A percentile compares a stretch with the other conserved stretches of the same genome.
phyloP scores from a whole-genome alignment of 2,888 invertebrate species.

The Sialis fuliginosa region DNA sequence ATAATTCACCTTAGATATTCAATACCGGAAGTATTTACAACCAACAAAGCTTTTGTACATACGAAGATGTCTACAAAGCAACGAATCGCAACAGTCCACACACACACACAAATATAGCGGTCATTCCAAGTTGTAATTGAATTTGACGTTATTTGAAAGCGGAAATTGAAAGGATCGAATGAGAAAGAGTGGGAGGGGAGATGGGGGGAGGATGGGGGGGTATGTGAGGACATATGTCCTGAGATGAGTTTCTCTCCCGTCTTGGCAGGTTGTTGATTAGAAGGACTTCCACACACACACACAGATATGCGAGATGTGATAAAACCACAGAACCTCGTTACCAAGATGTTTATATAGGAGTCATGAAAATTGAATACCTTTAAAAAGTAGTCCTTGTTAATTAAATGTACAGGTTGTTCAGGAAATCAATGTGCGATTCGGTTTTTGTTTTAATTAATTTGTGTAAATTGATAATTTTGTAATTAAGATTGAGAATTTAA shows the following conservation, averaged over 20 bases:
- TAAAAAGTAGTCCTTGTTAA: too few relatives aligned
- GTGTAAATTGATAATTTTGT: too few relatives aligned
- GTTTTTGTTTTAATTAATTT: too few relatives aligned
- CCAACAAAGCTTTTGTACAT: too few relatives aligned
- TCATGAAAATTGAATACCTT: too few relatives aligned
- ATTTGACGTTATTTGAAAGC: conserved; percentile 19
- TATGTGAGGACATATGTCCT: neutral
- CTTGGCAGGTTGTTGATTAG: neutral
- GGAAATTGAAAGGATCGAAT: conserved; percentile 19
- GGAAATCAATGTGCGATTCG: too few relatives aligned
- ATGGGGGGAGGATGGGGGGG: conserved; percentile 1
- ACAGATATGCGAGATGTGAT: neutral
- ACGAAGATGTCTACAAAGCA: too few relatives aligned
- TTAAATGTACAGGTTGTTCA: too few relatives aligned
- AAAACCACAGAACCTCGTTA: neutral
- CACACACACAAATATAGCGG: neutral
- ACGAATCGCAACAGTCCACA: neutral
- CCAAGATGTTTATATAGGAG: too few relatives aligned
- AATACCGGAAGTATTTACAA: too few relatives aligned
- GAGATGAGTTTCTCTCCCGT: neutral
- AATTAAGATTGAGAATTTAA: too few relatives aligned
- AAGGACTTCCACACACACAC: neutral
- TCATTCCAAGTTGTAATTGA: conserved; percentile 13
- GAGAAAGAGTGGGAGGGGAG: conserved; percentile 5
- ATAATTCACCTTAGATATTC: too few relatives aligned